phyloP scores from a whole-genome alignment of 2,113 vertebrate species.

The Chascanopsetta lugubris region DNA sequence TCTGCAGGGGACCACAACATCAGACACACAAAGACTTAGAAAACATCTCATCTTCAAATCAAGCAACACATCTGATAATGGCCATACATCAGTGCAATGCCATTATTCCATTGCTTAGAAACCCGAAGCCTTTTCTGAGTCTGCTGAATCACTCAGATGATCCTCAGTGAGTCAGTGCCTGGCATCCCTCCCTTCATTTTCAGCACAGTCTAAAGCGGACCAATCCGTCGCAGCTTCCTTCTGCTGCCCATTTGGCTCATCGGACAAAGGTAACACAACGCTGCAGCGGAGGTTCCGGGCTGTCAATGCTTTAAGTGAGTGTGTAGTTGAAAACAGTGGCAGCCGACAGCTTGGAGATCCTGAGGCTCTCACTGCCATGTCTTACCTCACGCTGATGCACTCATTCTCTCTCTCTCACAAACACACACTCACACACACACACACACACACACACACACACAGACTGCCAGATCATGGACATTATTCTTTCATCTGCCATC shows the following conservation, averaged over 20 bases:
- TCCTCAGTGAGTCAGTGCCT: slow-evolving; percentile 25
- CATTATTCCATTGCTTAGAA: neutral
- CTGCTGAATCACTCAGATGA: slow-evolving; percentile 11
- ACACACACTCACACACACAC: slow-evolving; percentile 7
- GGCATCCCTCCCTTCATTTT: slow-evolving; percentile 38
- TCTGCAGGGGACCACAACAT: slow-evolving; percentile 45
- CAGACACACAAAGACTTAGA: slow-evolving; percentile 34
- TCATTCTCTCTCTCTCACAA: slow-evolving; percentile 1
- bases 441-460: slow-evolving; percentile 7
- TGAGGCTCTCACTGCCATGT: slow-evolving; percentile 24
- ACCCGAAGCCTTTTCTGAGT: neutral
- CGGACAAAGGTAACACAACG: slow-evolving; percentile 19
- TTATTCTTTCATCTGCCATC: slow-evolving; percentile 5
- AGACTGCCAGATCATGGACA: neutral
- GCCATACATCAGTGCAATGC: neutral
- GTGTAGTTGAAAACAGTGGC: slow-evolving; percentile 29
- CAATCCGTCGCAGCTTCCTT: slow-evolving; percentile 8
- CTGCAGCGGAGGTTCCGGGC: slow-evolving; percentile 24
- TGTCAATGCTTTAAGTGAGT: slow-evolving; percentile 28
- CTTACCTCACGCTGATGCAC: slow-evolving; percentile 38
- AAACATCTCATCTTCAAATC: slow-evolving; percentile 51
- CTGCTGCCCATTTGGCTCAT: slow-evolving; percentile 21
- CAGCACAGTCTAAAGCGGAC: slow-evolving; percentile 21
- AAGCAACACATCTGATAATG: neutral
- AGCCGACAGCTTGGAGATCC: slow-evolving; percentile 45